These are phyloP conservation scores for Zaprionus inermis DNA, from an alignment of 1,140 invertebrate genomes.

Conservation along the genomic window DNA sequence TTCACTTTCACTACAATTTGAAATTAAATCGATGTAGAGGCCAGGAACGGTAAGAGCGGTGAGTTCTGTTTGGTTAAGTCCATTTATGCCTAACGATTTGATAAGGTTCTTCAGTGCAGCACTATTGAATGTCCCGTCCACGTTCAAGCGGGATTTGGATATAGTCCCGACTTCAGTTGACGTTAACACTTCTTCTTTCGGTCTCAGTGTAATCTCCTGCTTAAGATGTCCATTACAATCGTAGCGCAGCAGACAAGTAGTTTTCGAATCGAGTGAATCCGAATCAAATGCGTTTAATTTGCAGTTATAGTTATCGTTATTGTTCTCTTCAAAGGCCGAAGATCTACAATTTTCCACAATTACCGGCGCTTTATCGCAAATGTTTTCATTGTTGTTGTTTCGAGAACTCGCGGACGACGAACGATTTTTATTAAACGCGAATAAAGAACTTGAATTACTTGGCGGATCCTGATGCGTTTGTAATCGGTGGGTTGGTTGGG, in stretches of 20 bases:
- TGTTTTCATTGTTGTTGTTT: background rate
- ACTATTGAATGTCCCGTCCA: too few species aligned
- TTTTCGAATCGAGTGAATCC: slow-evolving; percentile 14
- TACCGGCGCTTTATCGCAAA: slow-evolving; percentile 1
- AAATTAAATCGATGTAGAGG: slow-evolving; percentile 31
- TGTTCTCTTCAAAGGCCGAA: slow-evolving; percentile 45
- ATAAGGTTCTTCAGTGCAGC: background rate
- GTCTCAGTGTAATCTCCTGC: slow-evolving; percentile 28
- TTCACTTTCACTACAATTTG: slow-evolving; percentile 50
- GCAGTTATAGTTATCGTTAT: slow-evolving; percentile 67
- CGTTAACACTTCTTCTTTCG: background rate
- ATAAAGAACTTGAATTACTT: background rate
- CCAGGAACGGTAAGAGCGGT: slow-evolving; percentile 9
- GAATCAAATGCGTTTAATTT: slow-evolving; percentile 38
- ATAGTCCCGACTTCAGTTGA: background rate
- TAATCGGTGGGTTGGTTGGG: background rate
- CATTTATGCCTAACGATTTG: background rate
- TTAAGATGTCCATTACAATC: slow-evolving; percentile 71
- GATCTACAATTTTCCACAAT: slow-evolving; percentile 39
- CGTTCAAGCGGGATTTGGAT: too few species aligned
- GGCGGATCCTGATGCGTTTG: background rate
- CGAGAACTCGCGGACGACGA: background rate
- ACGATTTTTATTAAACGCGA: background rate
- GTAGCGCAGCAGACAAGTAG: slow-evolving; percentile 63
- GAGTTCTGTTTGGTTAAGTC: slow-evolving; percentile 1